phyloP scores from a whole-genome alignment of 2,888 invertebrate species.

The Synanthedon andrenaeformis region DNA sequence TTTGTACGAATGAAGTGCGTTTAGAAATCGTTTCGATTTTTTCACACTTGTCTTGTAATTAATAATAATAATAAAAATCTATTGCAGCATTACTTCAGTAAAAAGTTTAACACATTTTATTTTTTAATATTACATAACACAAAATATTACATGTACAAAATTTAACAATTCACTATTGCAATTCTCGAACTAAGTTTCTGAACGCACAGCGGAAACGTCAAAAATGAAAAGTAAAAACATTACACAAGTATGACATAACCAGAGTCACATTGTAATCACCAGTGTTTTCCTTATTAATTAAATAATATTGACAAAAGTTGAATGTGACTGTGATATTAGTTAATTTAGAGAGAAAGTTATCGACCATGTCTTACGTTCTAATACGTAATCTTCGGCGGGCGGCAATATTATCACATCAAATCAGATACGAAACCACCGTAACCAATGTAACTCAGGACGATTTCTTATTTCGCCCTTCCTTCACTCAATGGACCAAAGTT shows the following conservation, averaged over 20 bases:
- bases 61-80: no score
- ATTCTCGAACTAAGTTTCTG: conserved; percentile 1
- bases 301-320: conserved; percentile 10
- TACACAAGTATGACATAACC: conserved; percentile 33
- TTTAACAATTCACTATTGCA: no score
- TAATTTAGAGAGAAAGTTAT: conserved; percentile 8
- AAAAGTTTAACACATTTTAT: no score
- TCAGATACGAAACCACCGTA: conserved; percentile 49
- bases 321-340: conserved; percentile 22
- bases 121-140: no score
- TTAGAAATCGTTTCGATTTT: no score
- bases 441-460: conserved; percentile 56
- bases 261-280: conserved; percentile 11
- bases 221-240: background rate
- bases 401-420: conserved; percentile 38
- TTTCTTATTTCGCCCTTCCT: conserved; percentile 51
- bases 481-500: conserved; percentile 56
- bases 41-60: no score
- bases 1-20: no score
- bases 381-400: conserved; percentile 51
- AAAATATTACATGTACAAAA: no score
- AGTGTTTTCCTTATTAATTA: background rate
- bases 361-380: conserved; percentile 47
- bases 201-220: background rate
- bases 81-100: no score